Conservation (phyloP, 2,888 invertebrate genomes). For the Megaustenia siamemsis region DNA sequence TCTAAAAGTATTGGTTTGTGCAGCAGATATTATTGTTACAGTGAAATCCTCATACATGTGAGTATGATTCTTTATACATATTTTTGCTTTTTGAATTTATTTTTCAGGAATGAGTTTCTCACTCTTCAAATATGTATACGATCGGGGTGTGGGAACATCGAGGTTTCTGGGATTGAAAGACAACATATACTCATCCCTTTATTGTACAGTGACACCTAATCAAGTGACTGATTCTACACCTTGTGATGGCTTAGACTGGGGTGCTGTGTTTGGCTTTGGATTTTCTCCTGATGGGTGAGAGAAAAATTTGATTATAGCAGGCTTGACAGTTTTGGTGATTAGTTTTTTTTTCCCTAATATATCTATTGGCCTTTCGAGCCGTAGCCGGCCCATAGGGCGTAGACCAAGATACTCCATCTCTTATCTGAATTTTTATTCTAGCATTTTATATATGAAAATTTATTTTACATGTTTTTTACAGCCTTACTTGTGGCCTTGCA, state of each 20-base stretch:
- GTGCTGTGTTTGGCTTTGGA: constrained; percentile 53
- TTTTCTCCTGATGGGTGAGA: constrained; percentile 55
- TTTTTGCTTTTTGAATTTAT: neutral
- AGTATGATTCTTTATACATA: neutral
- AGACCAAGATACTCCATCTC: too few relatives aligned
- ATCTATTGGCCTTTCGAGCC: too few relatives aligned
- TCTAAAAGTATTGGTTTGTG: neutral
- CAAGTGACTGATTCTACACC: constrained; percentile 38
- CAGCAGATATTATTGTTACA: neutral
- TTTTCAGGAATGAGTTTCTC: constrained; percentile 38
- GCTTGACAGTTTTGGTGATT: neutral
- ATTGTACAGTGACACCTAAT: constrained; percentile 18
- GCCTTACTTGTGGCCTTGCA: too few relatives aligned
- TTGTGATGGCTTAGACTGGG: constrained; percentile 50
- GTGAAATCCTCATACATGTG: neutral
- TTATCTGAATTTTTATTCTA: too few relatives aligned
- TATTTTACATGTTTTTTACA: too few relatives aligned
- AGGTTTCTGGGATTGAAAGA: constrained; percentile 27
- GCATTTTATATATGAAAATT: too few relatives aligned
- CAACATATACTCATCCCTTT: constrained; percentile 40
- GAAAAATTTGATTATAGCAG: neutral
- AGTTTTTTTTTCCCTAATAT: constrained; percentile 22
- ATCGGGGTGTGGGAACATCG: constrained; percentile 10
- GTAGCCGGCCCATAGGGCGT: too few relatives aligned
- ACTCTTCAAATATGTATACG: neutral